phyloP scores from a whole-genome alignment of 1,140 invertebrate species.

The Parasteatoda tepidariorum region DNA sequence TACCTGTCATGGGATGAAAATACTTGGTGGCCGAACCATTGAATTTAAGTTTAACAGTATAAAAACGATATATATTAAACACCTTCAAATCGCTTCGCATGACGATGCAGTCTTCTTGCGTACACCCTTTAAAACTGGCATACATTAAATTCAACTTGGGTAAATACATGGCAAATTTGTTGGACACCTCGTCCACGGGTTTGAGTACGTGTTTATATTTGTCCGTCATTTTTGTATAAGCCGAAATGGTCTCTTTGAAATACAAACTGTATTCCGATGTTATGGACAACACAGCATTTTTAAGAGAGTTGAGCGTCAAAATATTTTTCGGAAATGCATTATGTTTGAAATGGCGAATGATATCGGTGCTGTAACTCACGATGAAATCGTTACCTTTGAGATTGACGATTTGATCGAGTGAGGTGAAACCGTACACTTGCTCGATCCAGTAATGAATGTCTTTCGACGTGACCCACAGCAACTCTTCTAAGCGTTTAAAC shows the following conservation, averaged over 20 bases:
- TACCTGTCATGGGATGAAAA: slow-evolving; percentile 6
- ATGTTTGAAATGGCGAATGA: slow-evolving; percentile 26
- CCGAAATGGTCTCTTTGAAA: slow-evolving; percentile 27
- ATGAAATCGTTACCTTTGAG: slow-evolving; percentile 10
- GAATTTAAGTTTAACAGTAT: slow-evolving; percentile 37
- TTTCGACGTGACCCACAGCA: background rate
- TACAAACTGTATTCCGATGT: slow-evolving; percentile 2
- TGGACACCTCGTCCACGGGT: slow-evolving; percentile 12
- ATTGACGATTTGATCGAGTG: background rate
- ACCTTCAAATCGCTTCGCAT: background rate
- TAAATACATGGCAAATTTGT: slow-evolving; percentile 18
- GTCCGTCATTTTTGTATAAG: background rate
- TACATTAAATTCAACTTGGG: slow-evolving; percentile 12
- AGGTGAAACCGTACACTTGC: background rate
- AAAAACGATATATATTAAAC: slow-evolving; percentile 35
- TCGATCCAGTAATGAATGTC: slow-evolving; percentile 23
- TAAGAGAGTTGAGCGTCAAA: slow-evolving; percentile 22
- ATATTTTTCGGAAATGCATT: slow-evolving; percentile 48
- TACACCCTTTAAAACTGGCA: slow-evolving; percentile 26
- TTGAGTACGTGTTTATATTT: background rate
- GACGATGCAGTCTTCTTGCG: slow-evolving; percentile 42
- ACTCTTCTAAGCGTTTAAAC: slow-evolving; percentile 10
- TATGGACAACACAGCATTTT: slow-evolving; percentile 29
- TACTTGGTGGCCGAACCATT: background rate
- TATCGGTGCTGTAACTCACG: slow-evolving; percentile 15